Percentiles rank a stretch among this genome's conserved stretches.
Conservation (phyloP, 2,888 invertebrate species). For the Allacma fusca region DNA sequence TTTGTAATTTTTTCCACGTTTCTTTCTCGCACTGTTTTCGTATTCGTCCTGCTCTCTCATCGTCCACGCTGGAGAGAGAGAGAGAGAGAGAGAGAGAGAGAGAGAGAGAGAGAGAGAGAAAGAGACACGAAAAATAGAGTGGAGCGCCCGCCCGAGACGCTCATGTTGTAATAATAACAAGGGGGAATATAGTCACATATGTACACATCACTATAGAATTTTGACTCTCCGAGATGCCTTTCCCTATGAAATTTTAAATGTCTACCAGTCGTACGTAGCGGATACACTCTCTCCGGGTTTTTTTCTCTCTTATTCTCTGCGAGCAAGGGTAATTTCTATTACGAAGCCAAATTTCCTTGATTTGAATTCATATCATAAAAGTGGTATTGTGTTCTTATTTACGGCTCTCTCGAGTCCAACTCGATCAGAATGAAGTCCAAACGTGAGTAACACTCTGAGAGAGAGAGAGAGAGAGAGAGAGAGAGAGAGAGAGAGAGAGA, state of each 20-base stretch:
- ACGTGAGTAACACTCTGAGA: slow-evolving; percentile 50
- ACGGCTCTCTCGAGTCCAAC: slow-evolving; percentile 60
- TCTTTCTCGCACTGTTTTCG: slow-evolving; percentile 55
- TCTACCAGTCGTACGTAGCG: not conserved
- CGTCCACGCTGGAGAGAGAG: slow-evolving; percentile 43
- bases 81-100: slow-evolving; percentile 39
- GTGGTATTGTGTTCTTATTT: slow-evolving; percentile 59
- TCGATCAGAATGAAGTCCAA: slow-evolving; percentile 59
- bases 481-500: not conserved
- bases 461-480: slow-evolving; percentile 13
- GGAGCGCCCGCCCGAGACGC: slow-evolving; percentile 45
- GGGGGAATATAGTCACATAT: slow-evolving; percentile 39
- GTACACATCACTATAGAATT: slow-evolving; percentile 6
- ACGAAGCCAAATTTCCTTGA: slow-evolving; percentile 59
- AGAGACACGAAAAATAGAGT: slow-evolving; percentile 45
- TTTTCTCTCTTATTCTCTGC: slow-evolving; percentile 18
- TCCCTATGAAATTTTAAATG: slow-evolving; percentile 19
- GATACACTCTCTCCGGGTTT: not conserved
- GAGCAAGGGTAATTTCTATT: slow-evolving; percentile 58
- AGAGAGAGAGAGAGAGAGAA: slow-evolving; percentile 37
- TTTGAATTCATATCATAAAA: slow-evolving; percentile 61
- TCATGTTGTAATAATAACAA: slow-evolving; percentile 46
- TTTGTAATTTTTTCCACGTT: slow-evolving; percentile 61
- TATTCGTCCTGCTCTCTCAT: slow-evolving; percentile 51
- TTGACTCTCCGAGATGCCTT: not conserved